Base-by-base conservation (phyloP, 2,888 invertebrate genomes). In the Cenopis cana region DNA sequence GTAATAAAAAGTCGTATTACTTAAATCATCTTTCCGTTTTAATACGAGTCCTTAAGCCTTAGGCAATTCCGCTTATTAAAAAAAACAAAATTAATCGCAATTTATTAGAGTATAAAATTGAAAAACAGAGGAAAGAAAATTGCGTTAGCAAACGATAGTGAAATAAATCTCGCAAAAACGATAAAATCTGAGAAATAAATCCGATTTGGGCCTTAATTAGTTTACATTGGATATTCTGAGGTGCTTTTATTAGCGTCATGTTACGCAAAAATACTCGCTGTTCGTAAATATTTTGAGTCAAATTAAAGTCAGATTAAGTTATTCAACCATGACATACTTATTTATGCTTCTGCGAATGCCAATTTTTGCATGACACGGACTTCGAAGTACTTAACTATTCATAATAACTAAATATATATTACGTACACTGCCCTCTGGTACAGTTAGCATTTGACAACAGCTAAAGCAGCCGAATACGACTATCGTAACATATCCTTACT, bases 161-260 rank as follows among this genome's bases (percentile, higher is more conserved):
- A 75, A 74, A 74, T 75, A 73, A 76, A 75, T 75, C 77, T 79
- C 76, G 75, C 79, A 76, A 80, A 77, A 74, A 57, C 77, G 77
- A 79, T 79, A 75, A 77, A 79, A 78, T 77, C 78, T 74, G 75
- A 71, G 64, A 78, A 79, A 79, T 79, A 76, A 79, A 79, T 77
- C 76, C 74, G 70, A 66, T 73, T 74, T 61, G 62, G 68, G 74
- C 76, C 76, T 73, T 69, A 74, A 75, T 72, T 2, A 60, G 49
- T 24, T 38, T 29, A 67, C 11, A 59, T 50, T n/a, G 33, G 36
- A 65, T 56, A 38, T 52, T 50, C 6, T 1, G 46, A 46, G 41
- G 24, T 60, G 17, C 11, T 55, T 54, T 49, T 12, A 36, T 49
- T 55, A 55, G 54, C 20, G 11, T 2, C n/a, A 29, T 52, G 24